phyloP scores from a whole-genome alignment of 2,888 invertebrate species.

The Ametastegia equiseti region DNA sequence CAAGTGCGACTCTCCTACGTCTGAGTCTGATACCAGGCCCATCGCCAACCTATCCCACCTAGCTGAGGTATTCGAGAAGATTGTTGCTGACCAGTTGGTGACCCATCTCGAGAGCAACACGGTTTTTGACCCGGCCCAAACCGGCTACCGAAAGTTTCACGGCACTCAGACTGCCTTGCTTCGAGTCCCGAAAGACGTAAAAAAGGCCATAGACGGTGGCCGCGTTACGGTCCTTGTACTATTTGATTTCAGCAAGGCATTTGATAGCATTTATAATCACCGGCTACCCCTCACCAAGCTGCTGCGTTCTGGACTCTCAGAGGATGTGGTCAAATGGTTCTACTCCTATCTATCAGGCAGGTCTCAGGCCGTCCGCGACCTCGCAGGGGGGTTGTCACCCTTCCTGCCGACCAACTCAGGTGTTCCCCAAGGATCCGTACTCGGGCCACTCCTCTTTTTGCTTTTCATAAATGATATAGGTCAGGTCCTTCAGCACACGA shows the following conservation, averaged over 20 bases:
- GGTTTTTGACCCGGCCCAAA: background rate
- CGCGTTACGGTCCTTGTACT: background rate
- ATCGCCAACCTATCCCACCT: background rate
- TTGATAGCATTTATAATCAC: background rate
- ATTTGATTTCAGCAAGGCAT: background rate
- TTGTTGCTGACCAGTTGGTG: background rate
- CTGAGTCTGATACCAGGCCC: background rate
- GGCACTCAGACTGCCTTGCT: background rate
- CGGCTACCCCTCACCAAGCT: background rate
- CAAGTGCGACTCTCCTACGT: background rate
- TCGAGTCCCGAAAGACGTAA: background rate
- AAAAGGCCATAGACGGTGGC: background rate
- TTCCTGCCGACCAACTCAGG: background rate
- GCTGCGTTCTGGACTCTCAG: background rate
- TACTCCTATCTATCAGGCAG: background rate
- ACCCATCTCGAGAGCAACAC: background rate
- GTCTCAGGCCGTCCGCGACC: background rate
- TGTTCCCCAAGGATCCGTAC: background rate
- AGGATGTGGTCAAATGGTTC: background rate
- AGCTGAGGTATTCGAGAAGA: background rate
- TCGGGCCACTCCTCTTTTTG: background rate
- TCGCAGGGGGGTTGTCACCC: background rate
- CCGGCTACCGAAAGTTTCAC: background rate
- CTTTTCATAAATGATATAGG: conserved; percentile 39
- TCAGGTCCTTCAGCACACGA: background rate